phyloP scores from a whole-genome alignment of 2,113 vertebrate species.

The Perccottus glenii region DNA sequence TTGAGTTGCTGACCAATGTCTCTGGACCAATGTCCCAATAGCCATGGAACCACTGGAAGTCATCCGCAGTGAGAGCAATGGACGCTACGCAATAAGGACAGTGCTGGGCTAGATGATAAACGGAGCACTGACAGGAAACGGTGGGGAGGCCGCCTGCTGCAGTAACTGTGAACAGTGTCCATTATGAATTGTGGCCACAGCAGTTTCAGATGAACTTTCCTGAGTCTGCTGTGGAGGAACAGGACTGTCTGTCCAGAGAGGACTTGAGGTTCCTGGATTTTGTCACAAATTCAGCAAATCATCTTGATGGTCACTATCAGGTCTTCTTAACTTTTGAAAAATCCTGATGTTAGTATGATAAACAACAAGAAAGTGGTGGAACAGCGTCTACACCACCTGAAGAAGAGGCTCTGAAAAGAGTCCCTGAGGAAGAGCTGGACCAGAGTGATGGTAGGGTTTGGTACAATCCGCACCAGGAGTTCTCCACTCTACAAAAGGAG shows the following conservation, averaged over 20 bases:
- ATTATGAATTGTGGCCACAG: too few species aligned
- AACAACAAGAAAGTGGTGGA: too few species aligned
- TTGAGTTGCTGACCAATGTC: neutral
- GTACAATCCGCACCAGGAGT: neutral
- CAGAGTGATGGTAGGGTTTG: neutral
- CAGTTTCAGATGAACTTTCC: too few species aligned
- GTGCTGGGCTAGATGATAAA: too few species aligned
- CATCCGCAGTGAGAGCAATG: too few species aligned
- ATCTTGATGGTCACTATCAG: neutral
- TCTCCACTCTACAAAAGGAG: neutral
- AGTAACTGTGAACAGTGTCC: too few species aligned
- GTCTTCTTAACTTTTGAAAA: neutral
- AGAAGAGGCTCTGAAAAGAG: neutral
- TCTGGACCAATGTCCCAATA: neutral
- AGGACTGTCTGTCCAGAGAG: neutral
- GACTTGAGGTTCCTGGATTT: conserved; percentile 6
- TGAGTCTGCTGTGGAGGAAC: too few species aligned
- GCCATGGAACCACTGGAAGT: neutral
- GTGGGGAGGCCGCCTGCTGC: too few species aligned
- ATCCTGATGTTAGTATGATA: neutral
- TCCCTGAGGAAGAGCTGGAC: neutral
- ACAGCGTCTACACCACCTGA: too few species aligned
- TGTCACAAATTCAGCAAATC: neutral
- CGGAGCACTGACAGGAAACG: too few species aligned
- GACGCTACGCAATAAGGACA: too few species aligned